These are phyloP conservation scores for Chamaea fasciata DNA, from an alignment of 2,113 vertebrate species.

Conservation along the genomic window DNA sequence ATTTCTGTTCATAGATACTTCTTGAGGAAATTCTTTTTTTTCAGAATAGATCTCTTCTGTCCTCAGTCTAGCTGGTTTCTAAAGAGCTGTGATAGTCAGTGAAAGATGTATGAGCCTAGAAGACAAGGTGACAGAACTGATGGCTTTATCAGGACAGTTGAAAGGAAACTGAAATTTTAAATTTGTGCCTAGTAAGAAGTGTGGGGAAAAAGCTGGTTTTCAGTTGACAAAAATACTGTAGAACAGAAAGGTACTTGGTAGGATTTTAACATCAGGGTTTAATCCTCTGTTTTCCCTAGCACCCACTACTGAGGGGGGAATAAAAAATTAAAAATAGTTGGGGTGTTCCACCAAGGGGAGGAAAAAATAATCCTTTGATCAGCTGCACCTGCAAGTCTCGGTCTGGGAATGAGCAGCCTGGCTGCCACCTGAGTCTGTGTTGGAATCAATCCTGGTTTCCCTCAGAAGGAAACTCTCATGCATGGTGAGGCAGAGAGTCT, in stretches of 20 bases:
- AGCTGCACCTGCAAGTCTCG: not conserved
- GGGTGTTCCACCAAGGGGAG: not conserved
- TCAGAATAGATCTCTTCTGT: not conserved
- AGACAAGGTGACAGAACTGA: not conserved
- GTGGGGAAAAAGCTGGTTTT: not conserved
- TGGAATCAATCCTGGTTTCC: not conserved
- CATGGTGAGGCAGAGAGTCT: not conserved
- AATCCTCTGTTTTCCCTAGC: not conserved
- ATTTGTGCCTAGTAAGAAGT: not conserved
- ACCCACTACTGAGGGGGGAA: accelerated
- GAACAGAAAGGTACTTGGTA: not conserved
- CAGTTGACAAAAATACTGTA: not conserved
- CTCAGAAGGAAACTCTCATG: not conserved
- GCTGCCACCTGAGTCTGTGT: not conserved
- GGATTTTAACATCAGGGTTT: not conserved
- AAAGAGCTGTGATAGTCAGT: not conserved
- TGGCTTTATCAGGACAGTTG: not conserved
- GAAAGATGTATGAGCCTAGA: not conserved
- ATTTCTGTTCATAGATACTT: not conserved
- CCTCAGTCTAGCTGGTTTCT: not conserved
- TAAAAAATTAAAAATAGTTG: not conserved
- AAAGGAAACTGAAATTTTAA: not conserved
- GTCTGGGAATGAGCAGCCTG: not conserved
- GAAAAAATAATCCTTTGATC: not conserved
- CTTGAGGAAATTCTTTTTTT: not conserved